A percentile compares a stretch with the other conserved stretches of the same genome.
Evolutionary conservation across 2,113 vertebrate genomes (phyloP).

Genomic region (Datnioides undecimradiatus): DNA sequence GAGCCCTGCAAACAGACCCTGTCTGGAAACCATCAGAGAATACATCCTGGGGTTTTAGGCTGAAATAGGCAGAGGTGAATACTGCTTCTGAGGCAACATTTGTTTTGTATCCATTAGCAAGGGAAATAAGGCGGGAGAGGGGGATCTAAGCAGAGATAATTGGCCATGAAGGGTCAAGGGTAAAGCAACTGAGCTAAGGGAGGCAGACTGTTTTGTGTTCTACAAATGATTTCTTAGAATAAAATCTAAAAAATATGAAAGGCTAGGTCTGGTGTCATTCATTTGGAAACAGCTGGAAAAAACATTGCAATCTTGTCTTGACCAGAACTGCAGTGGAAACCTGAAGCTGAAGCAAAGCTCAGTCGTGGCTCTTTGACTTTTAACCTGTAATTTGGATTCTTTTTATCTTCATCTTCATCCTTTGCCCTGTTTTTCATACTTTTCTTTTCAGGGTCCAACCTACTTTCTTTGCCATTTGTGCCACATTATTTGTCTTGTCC

Average conservation of each 20-base stretch:
- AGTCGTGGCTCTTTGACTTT: background rate
- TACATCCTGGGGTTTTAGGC: constrained; percentile 58
- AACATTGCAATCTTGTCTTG: background rate
- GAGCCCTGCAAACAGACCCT: constrained; percentile 38
- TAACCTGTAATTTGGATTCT: constrained; percentile 23
- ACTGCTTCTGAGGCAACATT: constrained; percentile 49
- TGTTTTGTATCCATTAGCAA: constrained; percentile 57
- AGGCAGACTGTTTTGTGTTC: constrained; percentile 29
- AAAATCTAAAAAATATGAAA: constrained; percentile 28
- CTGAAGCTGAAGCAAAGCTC: constrained; percentile 1
- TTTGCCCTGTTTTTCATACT: constrained; percentile 15
- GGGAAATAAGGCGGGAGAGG: background rate
- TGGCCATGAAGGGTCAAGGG: constrained; percentile 34
- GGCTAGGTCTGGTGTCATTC: background rate
- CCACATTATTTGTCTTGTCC: constrained; percentile 48
- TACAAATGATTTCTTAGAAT: constrained; percentile 28
- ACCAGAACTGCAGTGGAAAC: constrained; percentile 12
- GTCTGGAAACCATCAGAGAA: constrained; percentile 47
- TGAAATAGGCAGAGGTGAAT: constrained; percentile 36
- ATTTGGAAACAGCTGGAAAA: background rate
- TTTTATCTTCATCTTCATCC: constrained; percentile 1
- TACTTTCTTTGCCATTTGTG: constrained; percentile 59
- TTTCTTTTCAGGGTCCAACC: constrained; percentile 35
- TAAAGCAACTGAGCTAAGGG: background rate
- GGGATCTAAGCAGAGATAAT: constrained; percentile 40